These are phyloP conservation scores for Clivina fossor DNA, from an alignment of 2,888 invertebrate species.

Conservation along the genomic window DNA sequence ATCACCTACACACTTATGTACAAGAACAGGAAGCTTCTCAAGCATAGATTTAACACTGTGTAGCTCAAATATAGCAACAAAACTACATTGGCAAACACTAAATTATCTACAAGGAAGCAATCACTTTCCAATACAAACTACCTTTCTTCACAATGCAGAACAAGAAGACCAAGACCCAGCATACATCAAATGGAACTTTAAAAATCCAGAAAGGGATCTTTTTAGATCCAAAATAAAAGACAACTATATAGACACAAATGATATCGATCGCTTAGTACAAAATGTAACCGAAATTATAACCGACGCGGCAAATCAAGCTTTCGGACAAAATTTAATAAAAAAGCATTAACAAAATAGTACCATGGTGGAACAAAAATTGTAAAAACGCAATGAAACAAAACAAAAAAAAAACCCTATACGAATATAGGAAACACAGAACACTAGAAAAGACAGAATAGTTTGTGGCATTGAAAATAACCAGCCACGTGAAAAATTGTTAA, in stretches of 20 bases:
- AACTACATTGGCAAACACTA: constrained; percentile 19
- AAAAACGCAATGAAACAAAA: not conserved
- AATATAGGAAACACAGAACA: not conserved
- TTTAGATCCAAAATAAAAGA: not conserved
- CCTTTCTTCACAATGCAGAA: not conserved
- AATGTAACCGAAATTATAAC: not conserved
- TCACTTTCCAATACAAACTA: constrained; percentile 37
- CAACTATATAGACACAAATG: not conserved
- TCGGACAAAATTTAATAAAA: not conserved
- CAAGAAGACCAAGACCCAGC: not conserved
- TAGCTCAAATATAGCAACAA: constrained; percentile 15
- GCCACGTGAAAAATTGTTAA: too few relatives aligned
- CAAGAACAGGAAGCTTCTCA: constrained; percentile 22
- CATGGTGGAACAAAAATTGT: not conserved
- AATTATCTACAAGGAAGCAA: constrained; percentile 34
- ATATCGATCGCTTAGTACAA: not conserved
- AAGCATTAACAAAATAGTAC: not conserved
- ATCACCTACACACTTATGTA: constrained; percentile 36
- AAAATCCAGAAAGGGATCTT: not conserved
- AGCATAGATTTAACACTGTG: constrained; percentile 37
- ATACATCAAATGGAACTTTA: not conserved
- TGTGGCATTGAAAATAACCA: too few relatives aligned
- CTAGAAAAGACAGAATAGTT: constrained; percentile 39
- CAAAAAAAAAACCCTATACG: not conserved
- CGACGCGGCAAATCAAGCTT: not conserved